Percentiles rank a stretch among this genome's conserved stretches.
Conservation (phyloP, 2,797 vertebrate species). For the Thamnophis elegans region DNA sequence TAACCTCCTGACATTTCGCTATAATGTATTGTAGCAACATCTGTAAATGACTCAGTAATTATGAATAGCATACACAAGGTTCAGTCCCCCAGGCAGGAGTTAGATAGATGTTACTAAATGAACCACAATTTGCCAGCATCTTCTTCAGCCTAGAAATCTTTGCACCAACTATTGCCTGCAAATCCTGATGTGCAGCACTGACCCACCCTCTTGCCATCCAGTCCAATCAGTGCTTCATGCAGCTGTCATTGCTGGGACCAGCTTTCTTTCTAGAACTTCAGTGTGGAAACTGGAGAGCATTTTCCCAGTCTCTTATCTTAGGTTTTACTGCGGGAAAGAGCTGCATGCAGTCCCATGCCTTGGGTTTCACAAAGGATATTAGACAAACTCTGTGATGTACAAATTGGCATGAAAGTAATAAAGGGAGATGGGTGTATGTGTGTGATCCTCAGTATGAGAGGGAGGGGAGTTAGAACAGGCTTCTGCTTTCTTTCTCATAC, state of each 20-base stretch:
- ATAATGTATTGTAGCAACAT: slow-evolving; percentile 44
- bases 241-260: background rate
- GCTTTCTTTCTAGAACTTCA: background rate
- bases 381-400: background rate
- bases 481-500: background rate
- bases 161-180: background rate
- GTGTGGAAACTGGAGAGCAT: background rate
- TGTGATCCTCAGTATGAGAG: background rate
- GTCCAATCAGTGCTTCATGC: background rate
- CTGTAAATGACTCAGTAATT: slow-evolving; percentile 11
- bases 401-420: background rate
- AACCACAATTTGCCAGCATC: background rate
- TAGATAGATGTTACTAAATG: background rate
- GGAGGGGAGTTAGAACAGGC: background rate
- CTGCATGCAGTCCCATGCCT: background rate
- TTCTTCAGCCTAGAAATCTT: background rate
- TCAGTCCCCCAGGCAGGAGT: background rate
- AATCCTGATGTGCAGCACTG: background rate
- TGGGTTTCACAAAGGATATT: background rate
- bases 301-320: background rate
- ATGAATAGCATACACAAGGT: background rate
- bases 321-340: background rate
- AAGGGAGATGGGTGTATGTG: background rate
- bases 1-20: slow-evolving; percentile 49
- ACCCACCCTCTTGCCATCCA: background rate